Base-by-base conservation (phyloP, 2,113 vertebrate species). In the Emydocephalus ijimae region DNA sequence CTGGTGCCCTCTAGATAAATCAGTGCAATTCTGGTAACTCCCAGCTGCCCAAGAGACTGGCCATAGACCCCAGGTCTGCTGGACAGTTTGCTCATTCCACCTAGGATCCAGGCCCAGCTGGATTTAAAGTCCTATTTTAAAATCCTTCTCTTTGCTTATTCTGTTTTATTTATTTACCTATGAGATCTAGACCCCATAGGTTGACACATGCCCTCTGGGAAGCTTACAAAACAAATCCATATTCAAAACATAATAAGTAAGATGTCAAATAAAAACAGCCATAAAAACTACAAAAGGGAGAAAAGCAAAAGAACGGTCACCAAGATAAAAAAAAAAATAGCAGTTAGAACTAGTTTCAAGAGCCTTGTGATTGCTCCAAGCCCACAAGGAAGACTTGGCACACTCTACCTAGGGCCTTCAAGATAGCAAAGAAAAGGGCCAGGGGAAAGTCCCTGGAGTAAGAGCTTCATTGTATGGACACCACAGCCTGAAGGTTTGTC, bases 191-290 rank as follows among this genome's bases (percentile, higher is more conserved):
- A 87, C 56, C 43, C 43, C 18, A 10, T 81, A 43, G 18, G 74
- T 81, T 48, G 29, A 61, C 91, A 34, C 18, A 23, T 26, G 56
- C 55, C 91, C 85, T 52, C 55, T 21, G 23, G 43, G 56, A 50
- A 64, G 56, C 91, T 91, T 87, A 91, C 91, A 87, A 87, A 91
- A 91, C 85, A 91, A 48, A 59, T 91, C 90, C 85, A 86, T 61
- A 34, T 87, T 61, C 56, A 87, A 91, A 87, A 34, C 85, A 87
- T 48, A 34, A 34, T 50, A 21, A 91, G 29, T 23, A 24, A 23
- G 55, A 61, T 61, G 85, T 91, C 56, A 91, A 91, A 91, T 87
- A 91, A 91, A 87, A 91, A 91, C 85, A 91, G 34, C 56, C 86
- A 87, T 87, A 87, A 91, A 91, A 52, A 39, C 23, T 14, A 34